Base-by-base conservation (phyloP, 2,797 vertebrate genomes). In the Kryptolebias ocellatus region DNA sequence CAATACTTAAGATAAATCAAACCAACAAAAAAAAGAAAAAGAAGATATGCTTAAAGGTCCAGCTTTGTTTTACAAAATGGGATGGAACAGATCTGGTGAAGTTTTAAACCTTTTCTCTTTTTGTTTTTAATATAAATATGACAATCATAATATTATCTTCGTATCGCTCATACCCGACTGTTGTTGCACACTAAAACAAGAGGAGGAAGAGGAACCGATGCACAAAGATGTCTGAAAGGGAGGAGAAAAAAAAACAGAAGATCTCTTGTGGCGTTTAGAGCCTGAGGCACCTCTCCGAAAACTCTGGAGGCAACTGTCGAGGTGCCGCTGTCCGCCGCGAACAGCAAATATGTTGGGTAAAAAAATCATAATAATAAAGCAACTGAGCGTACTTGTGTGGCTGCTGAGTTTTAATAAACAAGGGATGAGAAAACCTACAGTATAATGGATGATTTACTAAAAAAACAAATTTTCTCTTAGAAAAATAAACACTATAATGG, bases 81-180 rank as follows among this genome's bases (percentile, higher is more conserved):
- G 83, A 88, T 79, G 70, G 86, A 87, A 87, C 70, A 62, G 79
- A 84, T 87, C 83, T 72, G 67, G 72, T 74, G 79, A 77, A 71
- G 64, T 82, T 90, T 87, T 77, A 69, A 83, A 49, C 46, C 50
- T 62, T 46, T 11, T 37, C 15, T 37, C 15, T 27, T 50, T 83
- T 39, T 39, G 64, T 63, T 83, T 85, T 86, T 69, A 78, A 91
- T 92, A 93, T 92, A 93, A 93, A 93, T 91, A 94, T 88, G 86
- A 88, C 85, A 84, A 86, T 91, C 75, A 85, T 85, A 89, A 24
- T 24, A 24, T 24, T 24, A 24, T 90, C 67, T 84, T 83, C 86
- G 77, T 86, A 85, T 91, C 80, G 89, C 81, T 89, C 80, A 81
- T 78, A 81, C 79, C 80, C 75, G 83, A 84, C 76, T 83, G 78